phyloP scores from a whole-genome alignment of 2,888 invertebrate genomes.

The Ophion slaviceki region DNA sequence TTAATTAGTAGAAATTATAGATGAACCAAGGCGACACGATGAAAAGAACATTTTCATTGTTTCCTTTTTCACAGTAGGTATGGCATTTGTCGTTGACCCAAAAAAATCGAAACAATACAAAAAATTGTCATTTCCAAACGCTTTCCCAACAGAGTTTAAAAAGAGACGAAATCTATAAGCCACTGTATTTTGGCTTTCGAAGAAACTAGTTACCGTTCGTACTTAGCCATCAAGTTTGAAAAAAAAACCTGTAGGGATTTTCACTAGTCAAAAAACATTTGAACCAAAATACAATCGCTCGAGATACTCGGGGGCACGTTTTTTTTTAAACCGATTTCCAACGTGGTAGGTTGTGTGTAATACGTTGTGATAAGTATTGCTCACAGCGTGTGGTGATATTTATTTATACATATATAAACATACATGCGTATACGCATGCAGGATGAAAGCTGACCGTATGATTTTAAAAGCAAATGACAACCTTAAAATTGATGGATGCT shows the following conservation, averaged over 20 bases:
- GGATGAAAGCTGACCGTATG: slow-evolving; percentile 21
- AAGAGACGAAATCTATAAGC: background rate
- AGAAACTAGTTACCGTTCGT: background rate
- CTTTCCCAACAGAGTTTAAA: too few species aligned
- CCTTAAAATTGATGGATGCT: slow-evolving; percentile 63
- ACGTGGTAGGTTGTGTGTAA: background rate
- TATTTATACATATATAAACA: background rate
- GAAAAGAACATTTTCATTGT: too few species aligned
- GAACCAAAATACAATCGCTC: background rate
- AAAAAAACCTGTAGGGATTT: background rate
- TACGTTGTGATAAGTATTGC: too few species aligned
- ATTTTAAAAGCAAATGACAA: slow-evolving; percentile 42
- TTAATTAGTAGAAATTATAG: too few species aligned
- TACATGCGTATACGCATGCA: background rate
- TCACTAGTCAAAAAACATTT: background rate
- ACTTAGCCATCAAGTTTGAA: background rate
- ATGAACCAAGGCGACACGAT: too few species aligned
- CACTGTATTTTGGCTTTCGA: background rate
- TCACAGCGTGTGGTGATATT: too few species aligned
- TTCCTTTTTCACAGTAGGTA: too few species aligned
- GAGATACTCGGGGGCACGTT: background rate
- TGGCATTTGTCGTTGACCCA: too few species aligned
- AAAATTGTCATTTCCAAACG: too few species aligned
- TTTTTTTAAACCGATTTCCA: slow-evolving; percentile 4
- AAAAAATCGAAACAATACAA: too few species aligned